Base-by-base conservation (phyloP, 2,113 vertebrate species). In the Cavia porcellus region DNA sequence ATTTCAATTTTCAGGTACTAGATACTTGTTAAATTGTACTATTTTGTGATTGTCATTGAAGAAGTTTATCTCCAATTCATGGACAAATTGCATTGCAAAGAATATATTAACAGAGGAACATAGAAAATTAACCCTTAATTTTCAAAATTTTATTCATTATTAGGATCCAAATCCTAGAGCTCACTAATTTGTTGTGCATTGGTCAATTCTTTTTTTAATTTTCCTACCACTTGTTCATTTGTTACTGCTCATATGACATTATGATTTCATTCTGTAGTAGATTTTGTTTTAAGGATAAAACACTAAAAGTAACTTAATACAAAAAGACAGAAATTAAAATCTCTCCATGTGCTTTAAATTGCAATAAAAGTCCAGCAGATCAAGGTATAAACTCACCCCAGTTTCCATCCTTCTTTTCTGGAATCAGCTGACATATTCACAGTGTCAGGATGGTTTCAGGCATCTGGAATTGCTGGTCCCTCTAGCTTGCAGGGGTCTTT, bases 61-160 rank as follows among this genome's bases (percentile, higher is more conserved):
- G 17, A 38, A 72, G 8, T 72, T 38, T 72, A 8, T 72, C 19
- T 72, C 3, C 68, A 72, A 38, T 19, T 72, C n/a, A 72, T 4
- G 17, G n/a, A 72, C 17, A 72, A 9, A 7, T 15, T 68, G 15
- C 25, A 70, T 7, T n/a, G 35, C n/a, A 38, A 72, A 20, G 17
- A 72, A 38, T 19, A 38, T 72, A 72, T n/a, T 70, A n/a, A 70
- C 35, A 17, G 8, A 38, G 68, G 35, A 68, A 68, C 0, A 35
- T 62, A 35, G 20, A 38, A 86, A 88, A 86, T 50, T 90, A 64
- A 86, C n/a, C 62, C 38, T 75, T 25, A 75, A 75, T 45, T 45
- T 75, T 75, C 22, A 75, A 75, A 13, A 77, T 94, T 94, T 84
- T 90, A 66, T 90, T 94, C 68, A 45, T 66, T 59, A 52, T n/a